Conservation (phyloP, 1,140 invertebrate species). For the Drosophila novamexicana region DNA sequence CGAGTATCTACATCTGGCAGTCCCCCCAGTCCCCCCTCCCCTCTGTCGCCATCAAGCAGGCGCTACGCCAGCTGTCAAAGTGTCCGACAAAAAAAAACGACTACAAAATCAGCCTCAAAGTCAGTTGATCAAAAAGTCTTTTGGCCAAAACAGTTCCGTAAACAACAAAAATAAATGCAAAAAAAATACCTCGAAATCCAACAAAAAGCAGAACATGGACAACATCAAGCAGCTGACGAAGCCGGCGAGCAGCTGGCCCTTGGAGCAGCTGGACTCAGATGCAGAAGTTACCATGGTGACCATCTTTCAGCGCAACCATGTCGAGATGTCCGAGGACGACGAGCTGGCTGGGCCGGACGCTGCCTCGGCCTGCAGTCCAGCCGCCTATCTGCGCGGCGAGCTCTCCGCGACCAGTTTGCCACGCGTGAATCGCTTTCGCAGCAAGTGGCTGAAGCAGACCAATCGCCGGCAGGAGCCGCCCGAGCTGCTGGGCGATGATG, state of each 20-base stretch:
- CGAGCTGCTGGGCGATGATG: no score
- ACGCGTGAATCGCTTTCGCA: no score
- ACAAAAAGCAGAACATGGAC: not conserved
- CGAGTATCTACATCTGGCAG: slow-evolving; percentile 11
- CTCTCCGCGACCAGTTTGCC: no score
- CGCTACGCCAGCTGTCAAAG: no score
- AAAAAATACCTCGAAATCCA: no score
- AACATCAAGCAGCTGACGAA: not conserved
- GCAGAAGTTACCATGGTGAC: not conserved
- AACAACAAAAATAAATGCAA: not conserved
- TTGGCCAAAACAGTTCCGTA: not conserved
- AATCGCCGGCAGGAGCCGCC: not conserved
- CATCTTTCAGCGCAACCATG: not conserved
- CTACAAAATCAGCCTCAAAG: not conserved
- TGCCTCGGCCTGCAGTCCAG: no score
- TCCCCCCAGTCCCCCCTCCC: not conserved
- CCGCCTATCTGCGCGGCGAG: no score
- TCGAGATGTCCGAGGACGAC: not conserved
- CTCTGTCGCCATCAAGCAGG: not conserved
- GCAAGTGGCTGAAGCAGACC: no score
- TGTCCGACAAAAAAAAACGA: no score
- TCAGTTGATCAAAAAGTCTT: not conserved
- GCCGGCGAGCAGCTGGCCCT: not conserved
- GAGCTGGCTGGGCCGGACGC: not conserved
- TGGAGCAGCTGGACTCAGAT: not conserved